These are phyloP conservation scores for Diaprepes abbreviatus DNA, from an alignment of 2,888 invertebrate genomes.

Conservation along the genomic window DNA sequence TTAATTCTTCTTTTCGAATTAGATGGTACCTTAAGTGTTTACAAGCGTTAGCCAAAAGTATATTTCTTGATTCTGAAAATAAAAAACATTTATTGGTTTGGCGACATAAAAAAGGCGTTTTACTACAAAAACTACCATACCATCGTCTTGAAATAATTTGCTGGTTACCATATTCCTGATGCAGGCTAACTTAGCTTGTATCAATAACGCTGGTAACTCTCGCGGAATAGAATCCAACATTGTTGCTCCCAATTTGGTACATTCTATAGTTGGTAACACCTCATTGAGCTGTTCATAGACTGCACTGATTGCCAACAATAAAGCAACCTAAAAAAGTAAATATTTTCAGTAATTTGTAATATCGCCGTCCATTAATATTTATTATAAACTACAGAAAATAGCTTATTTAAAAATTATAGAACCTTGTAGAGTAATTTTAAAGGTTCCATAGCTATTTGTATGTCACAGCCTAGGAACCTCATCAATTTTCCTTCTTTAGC, in stretches of 20 bases:
- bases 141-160: conserved; percentile 80
- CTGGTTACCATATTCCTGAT: conserved; percentile 85
- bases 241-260: conserved; percentile 84
- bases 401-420: too few relatives aligned
- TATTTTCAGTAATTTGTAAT: too few relatives aligned
- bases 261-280: conserved; percentile 81
- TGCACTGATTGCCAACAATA: conserved; percentile 85
- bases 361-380: too few relatives aligned
- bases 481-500: too few relatives aligned
- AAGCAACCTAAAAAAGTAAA: conserved; percentile 78
- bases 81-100: too few relatives aligned
- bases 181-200: conserved; percentile 85
- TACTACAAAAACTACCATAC: conserved; percentile 60
- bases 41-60: conserved; percentile 86
- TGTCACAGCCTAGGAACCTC: too few relatives aligned
- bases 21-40: conserved; percentile 88
- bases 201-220: conserved; percentile 76
- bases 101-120: too few relatives aligned
- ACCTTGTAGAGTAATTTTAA: too few relatives aligned
- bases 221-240: conserved; percentile 83
- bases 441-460: too few relatives aligned
- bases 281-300: conserved; percentile 86
- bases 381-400: too few relatives aligned
- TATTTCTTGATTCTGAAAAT: conserved; percentile 85
- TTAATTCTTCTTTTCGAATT: conserved; percentile 83